phyloP scores from a whole-genome alignment of 2,797 vertebrate species.

The Salarias fasciatus region DNA sequence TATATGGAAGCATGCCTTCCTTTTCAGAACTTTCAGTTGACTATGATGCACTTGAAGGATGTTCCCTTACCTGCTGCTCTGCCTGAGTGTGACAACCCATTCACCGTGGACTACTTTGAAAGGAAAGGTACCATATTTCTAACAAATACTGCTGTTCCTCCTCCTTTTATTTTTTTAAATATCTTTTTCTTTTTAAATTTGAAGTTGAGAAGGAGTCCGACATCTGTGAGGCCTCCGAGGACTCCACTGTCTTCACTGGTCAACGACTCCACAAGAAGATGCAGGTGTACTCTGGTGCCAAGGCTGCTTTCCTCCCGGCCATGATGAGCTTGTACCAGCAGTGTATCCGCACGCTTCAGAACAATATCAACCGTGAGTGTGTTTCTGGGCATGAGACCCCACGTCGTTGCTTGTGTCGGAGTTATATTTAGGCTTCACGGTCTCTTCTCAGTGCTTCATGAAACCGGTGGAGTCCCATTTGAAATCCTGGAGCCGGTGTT shows the following conservation, averaged over 20 bases:
- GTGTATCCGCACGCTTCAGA: slow-evolving; percentile 90
- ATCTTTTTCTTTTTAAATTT: too few species aligned
- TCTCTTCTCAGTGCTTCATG: slow-evolving; percentile 85
- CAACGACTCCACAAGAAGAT: slow-evolving; percentile 89
- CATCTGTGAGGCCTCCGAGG: slow-evolving; percentile 63
- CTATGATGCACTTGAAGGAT: slow-evolving; percentile 84
- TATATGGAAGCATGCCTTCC: slow-evolving; percentile 2
- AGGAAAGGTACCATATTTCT: slow-evolving; percentile 78
- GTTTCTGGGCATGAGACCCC: background rate
- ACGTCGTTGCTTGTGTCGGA: slow-evolving; percentile 1
- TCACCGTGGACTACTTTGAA: slow-evolving; percentile 73
- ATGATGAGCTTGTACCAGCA: slow-evolving; percentile 91
- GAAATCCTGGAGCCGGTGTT: slow-evolving; percentile 92
- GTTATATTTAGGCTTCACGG: slow-evolving; percentile 42
- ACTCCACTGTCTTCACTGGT: slow-evolving; percentile 82
- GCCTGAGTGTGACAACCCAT: slow-evolving; percentile 75
- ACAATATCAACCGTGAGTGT: slow-evolving; percentile 90
- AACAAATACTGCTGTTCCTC: background rate
- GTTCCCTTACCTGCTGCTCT: slow-evolving; percentile 83
- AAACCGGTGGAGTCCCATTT: slow-evolving; percentile 91
- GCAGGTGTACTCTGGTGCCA: slow-evolving; percentile 91
- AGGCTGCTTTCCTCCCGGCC: slow-evolving; percentile 82
- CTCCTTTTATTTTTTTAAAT: background rate
- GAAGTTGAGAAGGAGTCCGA: slow-evolving; percentile 64
- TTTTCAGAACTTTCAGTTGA: slow-evolving; percentile 67